Percentiles rank a stretch among this genome's conserved stretches.
These are phyloP conservation scores for Tigriopus japonicus DNA, from an alignment of 1,140 invertebrate genomes.

Conservation along the genomic window DNA sequence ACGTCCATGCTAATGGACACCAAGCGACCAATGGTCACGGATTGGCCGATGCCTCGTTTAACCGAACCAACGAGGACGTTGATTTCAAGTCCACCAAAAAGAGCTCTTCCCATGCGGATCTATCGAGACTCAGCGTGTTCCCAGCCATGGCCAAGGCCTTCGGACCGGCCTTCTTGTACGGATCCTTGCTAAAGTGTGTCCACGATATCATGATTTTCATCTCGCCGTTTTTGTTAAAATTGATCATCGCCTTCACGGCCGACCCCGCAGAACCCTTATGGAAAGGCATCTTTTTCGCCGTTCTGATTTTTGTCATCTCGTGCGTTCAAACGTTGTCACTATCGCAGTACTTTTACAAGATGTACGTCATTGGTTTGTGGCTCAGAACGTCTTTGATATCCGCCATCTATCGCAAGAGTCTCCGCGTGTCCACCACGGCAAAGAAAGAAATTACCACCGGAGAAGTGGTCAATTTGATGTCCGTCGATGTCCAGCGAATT, in stretches of 20 bases:
- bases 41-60: too few relatives aligned
- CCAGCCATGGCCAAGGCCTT: neutral
- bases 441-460: slow-evolving; percentile 29
- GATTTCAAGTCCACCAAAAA: neutral
- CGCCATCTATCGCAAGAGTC: slow-evolving; percentile 28
- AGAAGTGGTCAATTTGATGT: slow-evolving; percentile 35
- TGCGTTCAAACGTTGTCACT: slow-evolving; percentile 31
- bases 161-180: neutral
- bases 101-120: neutral
- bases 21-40: neutral
- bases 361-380: slow-evolving; percentile 31
- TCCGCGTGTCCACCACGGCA: slow-evolving; percentile 22
- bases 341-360: slow-evolving; percentile 25
- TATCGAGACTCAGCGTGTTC: neutral
- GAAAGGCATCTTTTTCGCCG: slow-evolving; percentile 26
- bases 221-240: slow-evolving; percentile 6
- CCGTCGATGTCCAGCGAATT: slow-evolving; percentile 30
- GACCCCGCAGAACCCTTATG: slow-evolving; percentile 7
- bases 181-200: slow-evolving; percentile 20
- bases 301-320: slow-evolving; percentile 29
- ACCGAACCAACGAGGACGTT: too few relatives aligned
- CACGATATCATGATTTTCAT: slow-evolving; percentile 5
- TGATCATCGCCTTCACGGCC: slow-evolving; percentile 14
- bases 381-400: slow-evolving; percentile 33
- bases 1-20: too few relatives aligned